A percentile compares a stretch with the other conserved stretches of the same genome.
Conservation (phyloP, 2,888 invertebrate species). For the Idaea aversata region DNA sequence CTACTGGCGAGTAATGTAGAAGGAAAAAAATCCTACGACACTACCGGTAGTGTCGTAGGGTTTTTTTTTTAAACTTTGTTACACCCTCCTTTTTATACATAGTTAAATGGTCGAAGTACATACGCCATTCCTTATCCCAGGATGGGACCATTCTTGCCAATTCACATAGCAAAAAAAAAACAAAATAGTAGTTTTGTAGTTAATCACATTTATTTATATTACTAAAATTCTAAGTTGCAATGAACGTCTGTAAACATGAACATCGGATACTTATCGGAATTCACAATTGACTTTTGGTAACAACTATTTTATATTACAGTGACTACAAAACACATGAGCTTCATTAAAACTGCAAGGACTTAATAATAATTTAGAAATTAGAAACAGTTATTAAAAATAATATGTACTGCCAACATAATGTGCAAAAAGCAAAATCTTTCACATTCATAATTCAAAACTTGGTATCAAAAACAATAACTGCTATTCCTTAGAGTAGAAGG, state of each 20-base stretch:
- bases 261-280: constrained; percentile 41
- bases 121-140: too few relatives aligned
- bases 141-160: too few relatives aligned
- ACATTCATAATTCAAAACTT: constrained; percentile 35
- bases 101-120: too few relatives aligned
- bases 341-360: constrained; percentile 49
- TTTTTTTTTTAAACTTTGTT: too few relatives aligned
- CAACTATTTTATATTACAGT: constrained; percentile 44
- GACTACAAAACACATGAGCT: constrained; percentile 42
- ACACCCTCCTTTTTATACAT: too few relatives aligned
- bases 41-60: too few relatives aligned
- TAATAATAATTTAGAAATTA: constrained; percentile 49
- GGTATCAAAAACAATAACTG: constrained; percentile 33
- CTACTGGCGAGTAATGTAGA: too few relatives aligned
- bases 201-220: constrained; percentile 64
- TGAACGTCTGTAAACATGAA: constrained; percentile 61
- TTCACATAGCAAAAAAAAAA: constrained; percentile 31
- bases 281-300: constrained; percentile 72
- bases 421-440: constrained; percentile 39
- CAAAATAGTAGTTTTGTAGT: constrained; percentile 39
- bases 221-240: constrained; percentile 69
- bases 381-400: constrained; percentile 45
- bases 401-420: constrained; percentile 35
- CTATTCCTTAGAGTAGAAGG: neutral
- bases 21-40: too few relatives aligned